A percentile compares a stretch with the other conserved stretches of the same genome.
Conservation (phyloP, 2,797 vertebrate species). For the Hypotaenidia okinawae region DNA sequence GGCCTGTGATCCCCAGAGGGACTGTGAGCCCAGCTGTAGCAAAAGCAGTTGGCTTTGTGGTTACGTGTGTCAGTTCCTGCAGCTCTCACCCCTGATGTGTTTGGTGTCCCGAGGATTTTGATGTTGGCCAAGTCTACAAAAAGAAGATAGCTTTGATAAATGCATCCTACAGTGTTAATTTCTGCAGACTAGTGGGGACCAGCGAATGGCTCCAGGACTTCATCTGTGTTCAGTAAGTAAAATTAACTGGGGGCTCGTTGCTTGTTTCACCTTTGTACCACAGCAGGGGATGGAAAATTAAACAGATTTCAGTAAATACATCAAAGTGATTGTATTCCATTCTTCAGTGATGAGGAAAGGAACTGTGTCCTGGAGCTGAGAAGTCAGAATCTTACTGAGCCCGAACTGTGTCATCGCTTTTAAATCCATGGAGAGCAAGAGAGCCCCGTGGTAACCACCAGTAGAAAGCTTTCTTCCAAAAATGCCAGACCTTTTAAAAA, state of each 20-base stretch:
- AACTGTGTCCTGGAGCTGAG: not conserved
- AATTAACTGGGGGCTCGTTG: not conserved
- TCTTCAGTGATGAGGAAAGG: not conserved
- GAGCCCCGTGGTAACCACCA: not conserved
- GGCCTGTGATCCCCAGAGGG: not conserved
- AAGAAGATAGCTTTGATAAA: constrained; percentile 89
- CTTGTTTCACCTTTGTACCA: not conserved
- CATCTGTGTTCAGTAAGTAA: constrained; percentile 82
- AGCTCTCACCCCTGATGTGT: not conserved
- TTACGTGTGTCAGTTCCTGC: not conserved
- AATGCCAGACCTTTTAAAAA: not conserved
- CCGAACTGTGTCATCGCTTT: not conserved
- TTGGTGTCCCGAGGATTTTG: constrained; percentile 85
- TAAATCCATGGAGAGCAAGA: not conserved
- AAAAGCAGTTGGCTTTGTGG: not conserved
- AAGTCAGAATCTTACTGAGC: not conserved
- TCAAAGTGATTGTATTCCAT: not conserved
- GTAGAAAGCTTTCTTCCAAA: not conserved
- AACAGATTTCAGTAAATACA: not conserved
- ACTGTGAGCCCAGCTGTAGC: not conserved
- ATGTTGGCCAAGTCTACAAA: constrained; percentile 88
- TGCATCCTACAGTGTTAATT: constrained; percentile 81
- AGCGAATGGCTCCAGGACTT: constrained; percentile 83
- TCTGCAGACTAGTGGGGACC: constrained; percentile 84
- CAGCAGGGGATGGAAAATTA: not conserved